These are phyloP conservation scores for Epinotia bilunana DNA, from an alignment of 2,888 invertebrate genomes.

Conservation along the genomic window DNA sequence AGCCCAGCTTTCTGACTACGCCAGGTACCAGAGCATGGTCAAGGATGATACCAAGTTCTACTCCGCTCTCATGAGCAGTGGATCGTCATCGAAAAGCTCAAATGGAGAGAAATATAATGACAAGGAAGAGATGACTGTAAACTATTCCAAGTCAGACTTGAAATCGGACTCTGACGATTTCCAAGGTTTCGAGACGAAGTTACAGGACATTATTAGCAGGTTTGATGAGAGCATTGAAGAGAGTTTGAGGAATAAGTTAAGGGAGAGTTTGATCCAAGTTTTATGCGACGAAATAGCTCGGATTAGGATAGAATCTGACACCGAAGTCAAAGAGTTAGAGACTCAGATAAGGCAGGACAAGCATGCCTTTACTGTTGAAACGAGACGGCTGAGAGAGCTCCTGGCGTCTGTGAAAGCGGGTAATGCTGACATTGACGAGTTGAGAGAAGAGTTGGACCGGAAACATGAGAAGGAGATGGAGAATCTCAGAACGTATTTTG, in stretches of 20 bases:
- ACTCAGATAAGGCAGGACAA: constrained; percentile 84
- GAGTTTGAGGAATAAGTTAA: constrained; percentile 73
- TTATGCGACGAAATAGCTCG: constrained; percentile 82
- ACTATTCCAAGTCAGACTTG: constrained; percentile 75
- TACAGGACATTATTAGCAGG: constrained; percentile 65
- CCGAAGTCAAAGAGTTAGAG: constrained; percentile 72
- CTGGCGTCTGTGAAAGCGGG: constrained; percentile 84
- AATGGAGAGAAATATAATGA: constrained; percentile 81
- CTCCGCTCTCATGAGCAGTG: constrained; percentile 74
- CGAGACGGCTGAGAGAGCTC: constrained; percentile 81
- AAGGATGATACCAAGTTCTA: constrained; percentile 79
- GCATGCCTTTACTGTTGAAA: constrained; percentile 81
- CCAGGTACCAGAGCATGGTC: constrained; percentile 74
- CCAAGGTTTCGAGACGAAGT: constrained; percentile 71
- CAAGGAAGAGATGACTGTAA: constrained; percentile 76
- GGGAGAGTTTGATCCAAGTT: constrained; percentile 84
- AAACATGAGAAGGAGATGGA: constrained; percentile 91
- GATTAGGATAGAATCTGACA: constrained; percentile 72
- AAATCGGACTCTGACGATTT: constrained; percentile 72
- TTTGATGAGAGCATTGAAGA: constrained; percentile 74
- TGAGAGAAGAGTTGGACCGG: constrained; percentile 85
- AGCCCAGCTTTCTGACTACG: constrained; percentile 76
- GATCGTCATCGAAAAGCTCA: constrained; percentile 71
- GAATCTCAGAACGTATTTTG: constrained; percentile 91
- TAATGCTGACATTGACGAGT: constrained; percentile 81